A percentile compares a stretch with the other conserved stretches of the same genome.
These are phyloP conservation scores for Aldabrachelys gigantea DNA, from an alignment of 2,113 vertebrate genomes.

Conservation along the genomic window DNA sequence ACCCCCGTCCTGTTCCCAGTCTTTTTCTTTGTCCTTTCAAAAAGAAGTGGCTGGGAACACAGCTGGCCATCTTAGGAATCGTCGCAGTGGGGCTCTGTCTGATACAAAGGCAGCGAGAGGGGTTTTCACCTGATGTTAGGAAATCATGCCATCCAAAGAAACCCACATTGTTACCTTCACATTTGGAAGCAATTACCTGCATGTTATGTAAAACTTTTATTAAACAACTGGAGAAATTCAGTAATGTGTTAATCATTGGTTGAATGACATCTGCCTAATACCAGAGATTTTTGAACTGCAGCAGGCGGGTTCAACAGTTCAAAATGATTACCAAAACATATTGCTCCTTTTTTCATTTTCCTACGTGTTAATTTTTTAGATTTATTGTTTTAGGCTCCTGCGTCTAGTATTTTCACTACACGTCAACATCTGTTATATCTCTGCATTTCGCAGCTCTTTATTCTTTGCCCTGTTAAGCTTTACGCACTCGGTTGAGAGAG, in stretches of 20 bases:
- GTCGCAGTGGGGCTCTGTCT: not conserved
- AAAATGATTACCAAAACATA: constrained; percentile 75
- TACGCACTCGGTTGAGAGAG: not conserved
- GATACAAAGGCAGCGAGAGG: not conserved
- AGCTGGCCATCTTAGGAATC: not conserved
- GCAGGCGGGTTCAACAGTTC: constrained; percentile 46
- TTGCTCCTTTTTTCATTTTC: constrained; percentile 55
- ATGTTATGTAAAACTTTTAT: constrained; percentile 58
- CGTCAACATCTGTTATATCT: constrained; percentile 50
- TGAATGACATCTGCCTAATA: constrained; percentile 70
- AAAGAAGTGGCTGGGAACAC: not conserved
- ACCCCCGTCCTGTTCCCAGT: not conserved
- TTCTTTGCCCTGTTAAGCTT: constrained; percentile 11
- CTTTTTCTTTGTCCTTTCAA: fast-evolving
- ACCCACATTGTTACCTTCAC: constrained; percentile 53
- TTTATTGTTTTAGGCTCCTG: constrained; percentile 63
- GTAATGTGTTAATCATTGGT: constrained; percentile 70
- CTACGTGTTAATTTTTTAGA: constrained; percentile 67
- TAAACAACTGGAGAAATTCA: constrained; percentile 61
- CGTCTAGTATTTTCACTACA: constrained; percentile 8
- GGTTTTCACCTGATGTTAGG: constrained; percentile 21
- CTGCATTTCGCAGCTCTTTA: constrained; percentile 22
- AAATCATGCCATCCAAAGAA: constrained; percentile 55
- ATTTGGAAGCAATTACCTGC: constrained; percentile 77
- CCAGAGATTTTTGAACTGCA: constrained; percentile 24